Evolutionary conservation across 2,113 vertebrate species (phyloP), one percentile per base, ranked within the genome.

Genomic region (Rhinolophus ferrumequinum): DNA sequence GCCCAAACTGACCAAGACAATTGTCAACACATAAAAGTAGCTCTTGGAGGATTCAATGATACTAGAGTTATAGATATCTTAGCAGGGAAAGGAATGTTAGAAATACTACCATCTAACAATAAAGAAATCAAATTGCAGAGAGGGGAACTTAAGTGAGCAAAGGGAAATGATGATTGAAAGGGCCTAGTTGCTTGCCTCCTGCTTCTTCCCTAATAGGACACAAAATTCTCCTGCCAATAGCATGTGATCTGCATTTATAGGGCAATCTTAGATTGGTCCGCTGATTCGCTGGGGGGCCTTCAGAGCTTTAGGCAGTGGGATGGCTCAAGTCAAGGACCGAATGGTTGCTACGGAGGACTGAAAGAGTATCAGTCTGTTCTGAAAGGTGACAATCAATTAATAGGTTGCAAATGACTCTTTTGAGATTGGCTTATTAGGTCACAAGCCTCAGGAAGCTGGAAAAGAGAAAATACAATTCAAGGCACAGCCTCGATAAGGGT

Each of bases 401-500:
- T 9, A 60, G 67, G 7, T 2, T 60, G 47, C 35, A 28, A 24
- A 19, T n/a, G 26, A 54, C 67, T 38, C 81, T 90, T 67, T 5
- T 56, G 12, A 88, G 73, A 67, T 35, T 79, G 21, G 35, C n/a
- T 67, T 84, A 21, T 10, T 14, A 67, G 41, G 50, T 82, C n/a
- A 11, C 22, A 87, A 50, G 47, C 16, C 67, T 62, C 41, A 52
- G 35, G 38, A 54, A 73, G 33, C 24, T 38, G 38, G 60, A 33
- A 84, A 89, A 84, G 30, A 95, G 38, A 86, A 96, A 92, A 52
- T 35, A 73, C 28, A 91, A 12, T 26, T 88, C 26, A 83, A 84
- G 26, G 19, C 28, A 77, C 1, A 44, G 19, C 21, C 35, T 76
- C 30, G 28, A 41, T 1, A 60, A 60, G 28, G 28, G 8, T 8